A percentile compares a stretch with the other conserved stretches of the same genome.
Conservation (phyloP, 2,888 invertebrate genomes). For the Amitus sp. region DNA sequence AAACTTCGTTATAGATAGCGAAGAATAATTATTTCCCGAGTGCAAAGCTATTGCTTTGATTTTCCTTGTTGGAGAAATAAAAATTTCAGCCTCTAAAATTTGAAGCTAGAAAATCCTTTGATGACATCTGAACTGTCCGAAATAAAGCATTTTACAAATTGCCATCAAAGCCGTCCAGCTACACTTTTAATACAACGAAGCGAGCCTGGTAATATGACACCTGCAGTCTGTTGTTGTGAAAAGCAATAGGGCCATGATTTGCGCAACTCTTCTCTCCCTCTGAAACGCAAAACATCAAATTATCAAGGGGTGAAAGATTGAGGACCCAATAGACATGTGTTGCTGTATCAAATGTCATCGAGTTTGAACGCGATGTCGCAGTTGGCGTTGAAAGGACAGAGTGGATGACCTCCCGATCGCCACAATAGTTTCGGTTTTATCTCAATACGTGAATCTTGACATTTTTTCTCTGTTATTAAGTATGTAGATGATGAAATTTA, state of each 20-base stretch:
- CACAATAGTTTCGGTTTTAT: conserved; percentile 20
- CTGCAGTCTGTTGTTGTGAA: conserved; percentile 8
- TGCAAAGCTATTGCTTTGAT: too few species aligned
- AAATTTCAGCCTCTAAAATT: not conserved
- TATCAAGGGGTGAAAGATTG: conserved; percentile 22
- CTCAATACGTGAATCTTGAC: too few species aligned
- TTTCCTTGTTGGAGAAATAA: too few species aligned
- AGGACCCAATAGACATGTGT: conserved; percentile 23
- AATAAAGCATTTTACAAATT: conserved; percentile 6
- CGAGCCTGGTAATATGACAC: conserved; percentile 1
- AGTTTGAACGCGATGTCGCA: not conserved
- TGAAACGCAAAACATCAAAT: conserved; percentile 23
- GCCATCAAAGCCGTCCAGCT: not conserved
- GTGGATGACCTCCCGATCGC: conserved; percentile 18
- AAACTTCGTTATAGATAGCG: too few species aligned
- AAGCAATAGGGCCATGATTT: conserved; percentile 23
- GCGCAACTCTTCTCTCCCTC: conserved; percentile 13
- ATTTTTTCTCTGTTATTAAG: too few species aligned
- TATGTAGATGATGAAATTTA: too few species aligned
- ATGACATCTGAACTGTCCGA: not conserved
- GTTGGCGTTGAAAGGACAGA: conserved; percentile 27
- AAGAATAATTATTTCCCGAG: too few species aligned
- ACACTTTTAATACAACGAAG: conserved; percentile 12
- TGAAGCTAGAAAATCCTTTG: not conserved
- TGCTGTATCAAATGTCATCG: conserved; percentile 22